Evolutionary conservation across 1,140 invertebrate species (phyloP).

Genomic region (Patella vulgata): DNA sequence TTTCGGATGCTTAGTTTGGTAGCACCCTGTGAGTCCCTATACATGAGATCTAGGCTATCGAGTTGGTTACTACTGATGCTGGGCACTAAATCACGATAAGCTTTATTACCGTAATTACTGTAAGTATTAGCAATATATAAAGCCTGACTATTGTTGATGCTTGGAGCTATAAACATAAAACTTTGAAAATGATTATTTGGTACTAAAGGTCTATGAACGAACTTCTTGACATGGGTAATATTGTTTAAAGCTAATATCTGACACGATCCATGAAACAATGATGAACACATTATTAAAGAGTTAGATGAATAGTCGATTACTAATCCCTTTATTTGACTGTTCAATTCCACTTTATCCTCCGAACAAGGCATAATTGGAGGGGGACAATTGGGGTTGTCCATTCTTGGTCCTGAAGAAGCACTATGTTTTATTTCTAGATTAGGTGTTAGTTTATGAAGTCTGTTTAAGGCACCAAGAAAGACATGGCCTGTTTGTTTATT

Average conservation of each 20-base stretch:
- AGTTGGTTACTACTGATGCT: constrained; percentile 91
- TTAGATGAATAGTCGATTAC: constrained; percentile 92
- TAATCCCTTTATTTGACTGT: constrained; percentile 95
- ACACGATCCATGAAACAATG: constrained; percentile 88
- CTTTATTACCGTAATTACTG: constrained; percentile 63
- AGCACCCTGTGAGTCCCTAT: constrained; percentile 73
- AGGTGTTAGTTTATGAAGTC: constrained; percentile 91
- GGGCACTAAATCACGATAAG: constrained; percentile 81
- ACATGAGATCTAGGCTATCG: constrained; percentile 90
- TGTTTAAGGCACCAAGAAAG: constrained; percentile 93
- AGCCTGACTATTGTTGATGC: constrained; percentile 83
- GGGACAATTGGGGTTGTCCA: constrained; percentile 87
- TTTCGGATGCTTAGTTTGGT: constrained; percentile 35
- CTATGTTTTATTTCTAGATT: constrained; percentile 81
- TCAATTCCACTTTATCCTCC: constrained; percentile 73
- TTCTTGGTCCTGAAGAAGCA: constrained; percentile 87
- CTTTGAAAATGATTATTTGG: constrained; percentile 94
- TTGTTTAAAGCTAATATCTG: constrained; percentile 87
- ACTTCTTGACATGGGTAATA: constrained; percentile 84
- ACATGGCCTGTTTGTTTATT: constrained; percentile 89
- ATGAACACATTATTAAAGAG: constrained; percentile 91
- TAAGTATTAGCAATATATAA: constrained; percentile 97
- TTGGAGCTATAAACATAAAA: constrained; percentile 94
- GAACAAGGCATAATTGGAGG: constrained; percentile 68
- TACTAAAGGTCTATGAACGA: constrained; percentile 89